Conservation (phyloP, 1,140 invertebrate species). For the Chelonus insularis region DNA sequence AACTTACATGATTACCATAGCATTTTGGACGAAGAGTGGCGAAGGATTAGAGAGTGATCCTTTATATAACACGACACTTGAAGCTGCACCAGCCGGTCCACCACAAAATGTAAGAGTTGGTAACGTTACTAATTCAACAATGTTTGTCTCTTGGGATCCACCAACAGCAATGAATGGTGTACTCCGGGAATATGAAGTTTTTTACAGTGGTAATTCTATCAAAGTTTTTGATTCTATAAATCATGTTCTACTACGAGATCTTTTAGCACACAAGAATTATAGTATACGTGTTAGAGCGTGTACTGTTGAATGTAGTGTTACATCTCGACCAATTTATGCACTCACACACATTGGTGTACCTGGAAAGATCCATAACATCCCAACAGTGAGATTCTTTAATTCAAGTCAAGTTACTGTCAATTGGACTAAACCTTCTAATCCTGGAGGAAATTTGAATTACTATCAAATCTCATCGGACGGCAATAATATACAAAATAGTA, state of each 20-base stretch:
- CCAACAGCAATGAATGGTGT: constrained; percentile 74
- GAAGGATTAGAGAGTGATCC: constrained; percentile 72
- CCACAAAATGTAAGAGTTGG: constrained; percentile 62
- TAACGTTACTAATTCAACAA: constrained; percentile 69
- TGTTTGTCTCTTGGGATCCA: constrained; percentile 70
- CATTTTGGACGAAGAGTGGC: constrained; percentile 73
- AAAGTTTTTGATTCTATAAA: constrained; percentile 41
- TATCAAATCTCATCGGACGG: constrained; percentile 59
- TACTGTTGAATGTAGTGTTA: constrained; percentile 67
- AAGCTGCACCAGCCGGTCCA: constrained; percentile 68
- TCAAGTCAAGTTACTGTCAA: constrained; percentile 58
- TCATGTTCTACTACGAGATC: constrained; percentile 28
- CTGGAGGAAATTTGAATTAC: constrained; percentile 66
- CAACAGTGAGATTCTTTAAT: constrained; percentile 58
- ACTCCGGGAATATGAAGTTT: constrained; percentile 72
- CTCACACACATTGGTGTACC: constrained; percentile 67
- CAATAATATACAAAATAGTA: constrained; percentile 45
- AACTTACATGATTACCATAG: constrained; percentile 74
- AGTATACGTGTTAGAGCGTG: constrained; percentile 71
- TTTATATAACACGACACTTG: constrained; percentile 70
- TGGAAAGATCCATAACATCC: constrained; percentile 56
- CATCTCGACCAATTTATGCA: constrained; percentile 54
- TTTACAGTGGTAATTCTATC: constrained; percentile 44
- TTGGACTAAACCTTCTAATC: constrained; percentile 64
- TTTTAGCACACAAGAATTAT: constrained; percentile 64